A percentile compares a stretch with the other conserved stretches of the same genome.
phyloP scores from a whole-genome alignment of 1,140 invertebrate species.

The Drosophila busckii region DNA sequence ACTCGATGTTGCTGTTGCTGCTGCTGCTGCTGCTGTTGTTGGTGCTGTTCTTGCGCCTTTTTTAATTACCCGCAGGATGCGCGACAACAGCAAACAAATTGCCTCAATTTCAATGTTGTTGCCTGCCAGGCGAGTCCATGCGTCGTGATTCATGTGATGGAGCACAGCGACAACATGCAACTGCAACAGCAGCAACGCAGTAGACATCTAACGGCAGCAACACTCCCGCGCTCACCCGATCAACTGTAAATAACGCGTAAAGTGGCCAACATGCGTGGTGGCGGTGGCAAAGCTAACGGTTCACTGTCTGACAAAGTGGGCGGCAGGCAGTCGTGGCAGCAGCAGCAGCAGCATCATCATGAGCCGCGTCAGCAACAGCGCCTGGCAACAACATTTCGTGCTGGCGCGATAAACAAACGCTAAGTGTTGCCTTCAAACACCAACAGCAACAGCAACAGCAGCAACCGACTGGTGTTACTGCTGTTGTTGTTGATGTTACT shows the following conservation, averaged over 20 bases:
- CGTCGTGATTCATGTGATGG: constrained; percentile 74
- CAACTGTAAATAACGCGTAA: constrained; percentile 75
- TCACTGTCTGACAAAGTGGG: constrained; percentile 56
- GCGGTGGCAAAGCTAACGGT: constrained; percentile 64
- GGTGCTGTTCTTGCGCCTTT: constrained; percentile 73
- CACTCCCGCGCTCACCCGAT: constrained; percentile 51
- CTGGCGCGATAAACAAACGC: constrained; percentile 71
- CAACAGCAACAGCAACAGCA: constrained; percentile 25
- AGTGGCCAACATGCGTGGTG: constrained; percentile 74
- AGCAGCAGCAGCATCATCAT: constrained; percentile 11
- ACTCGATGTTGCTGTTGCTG: constrained; percentile 34
- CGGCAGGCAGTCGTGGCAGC: constrained; percentile 45
- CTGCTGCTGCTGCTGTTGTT: constrained; percentile 11
- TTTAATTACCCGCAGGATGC: constrained; percentile 77
- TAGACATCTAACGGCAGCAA: constrained; percentile 63
- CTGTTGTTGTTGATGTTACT: constrained; percentile 44
- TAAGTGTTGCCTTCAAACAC: constrained; percentile 70
- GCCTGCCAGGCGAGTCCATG: constrained; percentile 45
- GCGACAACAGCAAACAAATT: constrained; percentile 78
- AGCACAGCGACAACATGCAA: constrained; percentile 49
- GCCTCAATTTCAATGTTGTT: constrained; percentile 77
- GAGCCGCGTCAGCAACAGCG: constrained; percentile 50
- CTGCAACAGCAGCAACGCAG: constrained; percentile 44
- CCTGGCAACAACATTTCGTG: constrained; percentile 66
- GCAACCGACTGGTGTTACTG: constrained; percentile 49